Evolutionary conservation across 1,140 invertebrate genomes (phyloP), one percentile per base, ranked within the genome.

Genomic region (Trichonephila clavipes): DNA sequence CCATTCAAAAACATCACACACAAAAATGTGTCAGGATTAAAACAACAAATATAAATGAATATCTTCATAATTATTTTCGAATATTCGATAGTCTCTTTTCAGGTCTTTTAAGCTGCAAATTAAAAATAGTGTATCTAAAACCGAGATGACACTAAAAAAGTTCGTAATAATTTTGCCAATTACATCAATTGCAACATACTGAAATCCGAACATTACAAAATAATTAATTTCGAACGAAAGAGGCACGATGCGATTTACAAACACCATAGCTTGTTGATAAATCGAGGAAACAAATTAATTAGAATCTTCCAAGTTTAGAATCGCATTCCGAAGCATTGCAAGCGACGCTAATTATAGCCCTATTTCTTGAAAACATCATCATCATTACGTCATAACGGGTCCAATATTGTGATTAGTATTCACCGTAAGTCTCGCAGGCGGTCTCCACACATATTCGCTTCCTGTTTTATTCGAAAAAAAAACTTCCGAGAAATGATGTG

Each of bases 401-500:
- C 34, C 28, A 77, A 40, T 7, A 16, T 40, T 19, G 24, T 40
- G 28, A 77, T 77, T 77, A 77, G 14, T 77, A 77, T 77, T 77
- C 72, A 77, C 34, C 5, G 72, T 34, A 77, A 34, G 72, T 77
- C 34, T 40, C 72, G 7, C 28, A 19, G 72, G 72, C 28, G 72
- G 28, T 14, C 72, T 40, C 24, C 28, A 40, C 28, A 19, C 16
- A 14, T 34, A 77, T 77, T 34, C 34, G 16, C 28, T 77, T 77
- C 72, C 72, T 77, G 72, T 77, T 77, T 77, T 40, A 77, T 40
- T 77, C 28, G 24, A 28, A 66, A 77, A 34, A 77, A 77, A 77
- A 34, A 77, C 72, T 77, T 77, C 72, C 72, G 72, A 77, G 72
- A 77, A 14, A 40, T 40, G 34, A 40, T 40, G 34, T 10, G 28